Evolutionary conservation across 2,113 vertebrate species (phyloP).

Genomic region (Tenrec ecaudatus): DNA sequence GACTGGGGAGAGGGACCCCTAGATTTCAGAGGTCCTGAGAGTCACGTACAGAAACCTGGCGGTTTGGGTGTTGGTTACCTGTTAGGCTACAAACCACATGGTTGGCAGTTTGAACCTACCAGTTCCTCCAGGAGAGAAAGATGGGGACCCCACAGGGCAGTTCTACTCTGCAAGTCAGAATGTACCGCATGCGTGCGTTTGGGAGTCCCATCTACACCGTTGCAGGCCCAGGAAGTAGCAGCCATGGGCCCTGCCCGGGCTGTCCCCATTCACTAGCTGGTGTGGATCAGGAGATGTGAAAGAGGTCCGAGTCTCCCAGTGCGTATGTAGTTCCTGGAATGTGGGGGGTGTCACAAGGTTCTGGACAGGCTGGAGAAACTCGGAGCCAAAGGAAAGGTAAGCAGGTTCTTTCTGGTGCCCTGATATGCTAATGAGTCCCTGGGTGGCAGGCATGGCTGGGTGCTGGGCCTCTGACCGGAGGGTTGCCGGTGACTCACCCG

Average conservation of each 20-base stretch:
- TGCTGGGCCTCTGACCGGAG: not conserved
- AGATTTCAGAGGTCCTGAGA: not conserved
- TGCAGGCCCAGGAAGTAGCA: not conserved
- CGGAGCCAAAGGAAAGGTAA: not conserved
- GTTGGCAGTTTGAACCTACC: no score
- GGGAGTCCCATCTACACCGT: not conserved
- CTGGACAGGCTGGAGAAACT: not conserved
- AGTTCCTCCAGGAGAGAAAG: no score
- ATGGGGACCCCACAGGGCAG: no score
- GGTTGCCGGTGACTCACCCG: not conserved
- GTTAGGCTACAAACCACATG: no score
- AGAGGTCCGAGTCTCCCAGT: not conserved
- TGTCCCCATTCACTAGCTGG: not conserved
- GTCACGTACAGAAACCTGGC: no score
- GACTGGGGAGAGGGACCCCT: not conserved
- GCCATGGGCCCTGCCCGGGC: not conserved
- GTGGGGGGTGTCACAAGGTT: not conserved
- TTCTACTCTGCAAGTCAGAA: no score
- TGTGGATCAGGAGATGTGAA: not conserved
- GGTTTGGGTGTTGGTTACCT: no score
- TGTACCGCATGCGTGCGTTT: no score
- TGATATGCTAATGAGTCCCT: not conserved
- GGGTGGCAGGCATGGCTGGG: not conserved
- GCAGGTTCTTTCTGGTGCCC: not conserved
- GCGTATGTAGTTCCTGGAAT: not conserved